Base-by-base conservation (phyloP, 2,888 invertebrate species). In the Drosophila putrida region DNA sequence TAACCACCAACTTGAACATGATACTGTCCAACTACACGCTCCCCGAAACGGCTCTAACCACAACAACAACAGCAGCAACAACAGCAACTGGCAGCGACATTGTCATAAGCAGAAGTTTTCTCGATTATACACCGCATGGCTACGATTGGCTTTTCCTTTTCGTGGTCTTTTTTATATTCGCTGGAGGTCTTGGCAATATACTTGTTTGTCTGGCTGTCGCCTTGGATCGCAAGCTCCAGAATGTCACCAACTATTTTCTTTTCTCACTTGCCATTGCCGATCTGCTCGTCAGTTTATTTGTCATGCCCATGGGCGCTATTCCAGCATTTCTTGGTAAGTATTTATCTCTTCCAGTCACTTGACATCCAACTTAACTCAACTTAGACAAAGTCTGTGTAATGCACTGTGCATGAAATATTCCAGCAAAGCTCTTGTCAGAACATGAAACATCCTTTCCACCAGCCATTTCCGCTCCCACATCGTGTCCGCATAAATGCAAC, bases 271-370 rank as follows among this genome's bases (percentile, higher is more conserved):
- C 98, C 46, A 96, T 98, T 59, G 98, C 98, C 57, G 98, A 99
- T 93, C 94, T 98, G 65, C 94, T 98, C 72, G 98, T 98, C 90
- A 98, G 97, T 90, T 93, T 98, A 73, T 96, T 98, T 90, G 98
- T 98, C 62, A 99, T 99, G 98, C 98, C 98, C 4, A 94, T 98
- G 92, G 97, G 97, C 68, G 98, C 98, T 38, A 96, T 98, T 85
- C 97, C 97, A 31, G 98, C 98, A 90, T 97, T 98, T 93, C 94
- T 97, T 90, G 98, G 98, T 98, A 92, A 96, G 96, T 90, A 36
- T 8, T 27, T 15, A n/a, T 11, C 6, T 27, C 4, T 41, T 8
- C 20, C 20, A 47, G 28, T 49, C 36, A 20, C 39, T 31, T 50
- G 47, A 20, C 31, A 54, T 13, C 1, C 13, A 10, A 13, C 44